Evolutionary conservation across 2,113 vertebrate species (phyloP), one percentile per base, ranked within the genome.

Genomic region (Canis aureus): DNA sequence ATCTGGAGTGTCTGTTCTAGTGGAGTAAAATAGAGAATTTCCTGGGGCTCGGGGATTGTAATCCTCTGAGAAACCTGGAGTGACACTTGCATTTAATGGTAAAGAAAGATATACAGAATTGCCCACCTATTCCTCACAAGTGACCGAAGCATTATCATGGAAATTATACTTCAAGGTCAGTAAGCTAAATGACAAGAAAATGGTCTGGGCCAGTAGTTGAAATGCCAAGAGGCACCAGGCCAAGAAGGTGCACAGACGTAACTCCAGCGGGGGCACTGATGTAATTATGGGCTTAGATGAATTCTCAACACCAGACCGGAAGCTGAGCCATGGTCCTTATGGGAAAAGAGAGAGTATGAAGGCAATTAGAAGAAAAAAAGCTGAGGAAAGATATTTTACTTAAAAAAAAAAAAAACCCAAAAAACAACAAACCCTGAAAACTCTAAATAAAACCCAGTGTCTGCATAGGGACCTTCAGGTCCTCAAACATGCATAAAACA

Each of bases 341-440:
- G 95, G 88, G 95, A 96, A 94, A 94, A 96, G 53, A 85, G 43
- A 88, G 85, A 95, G 19, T 62, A 93, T 38, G 91, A 91, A 78
- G 88, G 57, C 59, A 89, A 94, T 83, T 76, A 93, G 92, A 94
- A 94, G 67, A n/a, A 97, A 97, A 97, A 97, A 79, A 80, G 12
- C 62, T 11, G 27, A 91, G 71, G 60, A 86, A 87, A 95, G 90
- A 55, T 49, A 88, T 89, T 98, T 97, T 80, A 71, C 82, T 96
- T 86, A 53, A 49, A 82, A 49, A 82, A 91, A 71, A 64, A 62
- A 76, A 88, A 20, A 59, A 43, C 8, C 8, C 13, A 67, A 43
- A 43, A 43, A 43, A 49, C 7, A 12, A 53, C 25, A 51, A 64
- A 32, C 19, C 62, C 76, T 84, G 27, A 74, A 83, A 92, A 92